These are phyloP conservation scores for Lethocerus indicus DNA, from an alignment of 1,140 invertebrate species.

Conservation along the genomic window DNA sequence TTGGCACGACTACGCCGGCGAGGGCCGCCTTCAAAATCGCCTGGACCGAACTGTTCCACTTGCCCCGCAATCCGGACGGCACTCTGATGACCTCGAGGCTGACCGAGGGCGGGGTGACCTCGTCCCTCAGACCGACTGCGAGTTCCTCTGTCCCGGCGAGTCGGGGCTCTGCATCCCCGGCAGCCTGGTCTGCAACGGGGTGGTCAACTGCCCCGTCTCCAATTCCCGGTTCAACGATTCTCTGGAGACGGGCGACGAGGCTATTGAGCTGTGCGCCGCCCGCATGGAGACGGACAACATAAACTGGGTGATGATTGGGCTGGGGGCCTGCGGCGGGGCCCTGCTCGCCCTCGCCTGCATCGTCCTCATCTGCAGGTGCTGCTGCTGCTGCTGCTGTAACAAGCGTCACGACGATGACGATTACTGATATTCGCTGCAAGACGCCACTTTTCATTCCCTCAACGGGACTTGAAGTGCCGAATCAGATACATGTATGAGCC, in stretches of 20 bases:
- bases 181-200: conserved; percentile 66
- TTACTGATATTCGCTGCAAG: conserved; percentile 16
- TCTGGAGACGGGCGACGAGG: conserved; percentile 18
- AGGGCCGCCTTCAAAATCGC: conserved; percentile 68
- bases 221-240: conserved; percentile 14
- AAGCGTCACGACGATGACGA: conserved; percentile 16
- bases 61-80: conserved; percentile 63
- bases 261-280: conserved; percentile 37
- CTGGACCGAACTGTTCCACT: conserved; percentile 76
- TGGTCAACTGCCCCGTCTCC: conserved; percentile 56
- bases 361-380: conserved; percentile 27
- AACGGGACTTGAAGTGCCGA: neutral
- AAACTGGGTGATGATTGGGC: conserved; percentile 33
- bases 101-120: conserved; percentile 26
- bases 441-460: conserved; percentile 4
- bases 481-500: neutral
- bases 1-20: conserved; percentile 55
- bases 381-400: conserved; percentile 22
- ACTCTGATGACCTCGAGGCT: conserved; percentile 53
- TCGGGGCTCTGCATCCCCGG: conserved; percentile 62
- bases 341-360: conserved; percentile 27
- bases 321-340: conserved; percentile 27
- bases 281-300: conserved; percentile 24
- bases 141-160: conserved; percentile 66
- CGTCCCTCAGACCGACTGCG: conserved; percentile 11